phyloP scores from a whole-genome alignment of 2,113 vertebrate species.

The Microcebus tavaratra region DNA sequence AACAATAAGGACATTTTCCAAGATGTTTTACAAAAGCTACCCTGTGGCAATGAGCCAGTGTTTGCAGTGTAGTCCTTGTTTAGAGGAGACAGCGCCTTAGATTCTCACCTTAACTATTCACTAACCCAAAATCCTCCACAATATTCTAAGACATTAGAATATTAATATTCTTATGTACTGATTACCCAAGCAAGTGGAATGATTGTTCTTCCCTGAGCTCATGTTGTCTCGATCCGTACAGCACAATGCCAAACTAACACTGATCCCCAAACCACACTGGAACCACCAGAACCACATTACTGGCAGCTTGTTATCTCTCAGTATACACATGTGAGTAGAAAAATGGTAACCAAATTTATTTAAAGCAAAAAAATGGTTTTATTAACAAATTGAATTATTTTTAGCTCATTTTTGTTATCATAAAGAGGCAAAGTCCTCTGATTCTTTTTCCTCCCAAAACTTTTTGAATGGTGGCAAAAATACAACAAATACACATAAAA shows the following conservation, averaged over 20 bases:
- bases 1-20: not conserved
- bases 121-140: not conserved
- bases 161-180: not conserved
- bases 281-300: not conserved
- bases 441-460: not conserved
- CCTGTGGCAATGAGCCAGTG: rapidly evolving
- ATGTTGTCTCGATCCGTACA: not conserved
- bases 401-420: constrained; percentile 22
- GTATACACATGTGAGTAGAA: not conserved
- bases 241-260: not conserved
- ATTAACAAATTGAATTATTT: not conserved
- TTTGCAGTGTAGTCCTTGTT: rapidly evolving
- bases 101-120: not conserved
- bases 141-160: not conserved
- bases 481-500: not conserved
- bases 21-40: not conserved
- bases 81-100: not conserved
- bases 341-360: not conserved
- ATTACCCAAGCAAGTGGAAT: not conserved
- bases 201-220: not conserved
- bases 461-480: not conserved
- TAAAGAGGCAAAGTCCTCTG: not conserved
- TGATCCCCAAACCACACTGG: not conserved
- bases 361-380: not conserved
- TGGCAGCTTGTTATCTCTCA: not conserved